These are phyloP conservation scores for Drosophila neotestacea DNA, from an alignment of 2,888 invertebrate genomes.

Conservation along the genomic window DNA sequence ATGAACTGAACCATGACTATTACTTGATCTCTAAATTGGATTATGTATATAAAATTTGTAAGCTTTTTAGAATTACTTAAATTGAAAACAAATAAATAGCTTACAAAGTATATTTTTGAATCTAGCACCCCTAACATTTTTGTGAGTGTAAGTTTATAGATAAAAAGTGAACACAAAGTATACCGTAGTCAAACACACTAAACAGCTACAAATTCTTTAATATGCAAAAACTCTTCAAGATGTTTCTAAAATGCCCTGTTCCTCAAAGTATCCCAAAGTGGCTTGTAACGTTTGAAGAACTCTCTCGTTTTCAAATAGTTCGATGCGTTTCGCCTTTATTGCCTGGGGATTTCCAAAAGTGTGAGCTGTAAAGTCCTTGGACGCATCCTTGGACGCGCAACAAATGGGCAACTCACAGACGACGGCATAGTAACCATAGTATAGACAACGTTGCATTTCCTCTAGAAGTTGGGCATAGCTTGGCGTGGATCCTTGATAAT, in stretches of 20 bases:
- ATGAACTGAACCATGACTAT: too few species aligned
- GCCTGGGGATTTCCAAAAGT: constrained; percentile 60
- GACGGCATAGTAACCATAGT: constrained; percentile 74
- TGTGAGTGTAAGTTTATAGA: too few species aligned
- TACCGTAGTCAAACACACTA: too few species aligned
- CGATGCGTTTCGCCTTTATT: constrained; percentile 57
- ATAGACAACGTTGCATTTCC: constrained; percentile 72
- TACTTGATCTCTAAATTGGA: too few species aligned
- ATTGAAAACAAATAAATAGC: too few species aligned
- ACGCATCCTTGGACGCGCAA: constrained; percentile 62
- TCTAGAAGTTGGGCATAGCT: constrained; percentile 54
- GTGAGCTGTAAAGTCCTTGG: constrained; percentile 59
- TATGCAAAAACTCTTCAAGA: constrained; percentile 3
- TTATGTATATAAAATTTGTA: too few species aligned
- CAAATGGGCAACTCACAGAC: constrained; percentile 77
- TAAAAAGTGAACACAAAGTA: too few species aligned
- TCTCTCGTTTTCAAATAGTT: constrained; percentile 72
- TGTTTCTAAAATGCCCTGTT: constrained; percentile 68
- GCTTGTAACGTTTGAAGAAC: constrained; percentile 67
- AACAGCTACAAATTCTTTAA: too few species aligned
- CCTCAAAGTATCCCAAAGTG: constrained; percentile 70
- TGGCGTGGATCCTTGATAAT: constrained; percentile 52
- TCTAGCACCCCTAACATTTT: too few species aligned
- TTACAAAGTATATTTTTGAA: too few species aligned
- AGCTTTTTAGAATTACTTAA: too few species aligned